Evolutionary conservation across 2,797 vertebrate genomes (phyloP).

Genomic region (Darevskia nairensis): DNA sequence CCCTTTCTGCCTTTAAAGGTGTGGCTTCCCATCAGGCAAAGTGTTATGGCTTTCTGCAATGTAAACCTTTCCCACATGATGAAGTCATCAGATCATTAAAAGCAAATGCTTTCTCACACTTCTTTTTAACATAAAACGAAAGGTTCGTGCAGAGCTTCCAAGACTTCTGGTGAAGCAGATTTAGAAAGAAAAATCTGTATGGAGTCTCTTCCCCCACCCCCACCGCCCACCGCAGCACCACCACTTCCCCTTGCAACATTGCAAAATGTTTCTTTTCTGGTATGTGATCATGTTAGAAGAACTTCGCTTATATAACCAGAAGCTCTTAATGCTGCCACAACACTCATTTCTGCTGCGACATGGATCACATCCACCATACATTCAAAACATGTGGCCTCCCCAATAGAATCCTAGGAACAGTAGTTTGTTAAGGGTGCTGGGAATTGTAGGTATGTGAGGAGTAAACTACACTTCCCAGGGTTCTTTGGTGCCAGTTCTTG

Average conservation of each 20-base stretch:
- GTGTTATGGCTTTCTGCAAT: slow-evolving; percentile 44
- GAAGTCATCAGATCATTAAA: slow-evolving; percentile 56
- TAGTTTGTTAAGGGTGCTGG: no score
- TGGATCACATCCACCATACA: no score
- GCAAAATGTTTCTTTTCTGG: background rate
- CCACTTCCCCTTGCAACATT: slow-evolving; percentile 9
- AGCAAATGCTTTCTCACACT: slow-evolving; percentile 49
- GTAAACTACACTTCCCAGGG: no score
- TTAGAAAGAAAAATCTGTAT: slow-evolving; percentile 22
- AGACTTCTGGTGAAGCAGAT: slow-evolving; percentile 40
- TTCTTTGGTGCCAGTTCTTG: no score
- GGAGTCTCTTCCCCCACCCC: background rate
- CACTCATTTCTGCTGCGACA: slow-evolving; percentile 4
- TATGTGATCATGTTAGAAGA: background rate
- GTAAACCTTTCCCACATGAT: slow-evolving; percentile 46
- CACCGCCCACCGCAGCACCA: background rate
- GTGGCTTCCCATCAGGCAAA: slow-evolving; percentile 19
- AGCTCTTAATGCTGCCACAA: slow-evolving; percentile 12
- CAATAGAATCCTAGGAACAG: no score
- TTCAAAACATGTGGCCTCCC: no score
- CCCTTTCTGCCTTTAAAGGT: slow-evolving; percentile 52
- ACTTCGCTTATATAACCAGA: background rate
- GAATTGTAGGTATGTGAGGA: no score
- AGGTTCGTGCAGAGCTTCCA: slow-evolving; percentile 48
- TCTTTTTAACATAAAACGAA: slow-evolving; percentile 29